Percentiles rank a stretch among this genome's conserved stretches.
These are phyloP conservation scores for Schizaphis graminum DNA, from an alignment of 2,888 invertebrate species.

Conservation along the genomic window DNA sequence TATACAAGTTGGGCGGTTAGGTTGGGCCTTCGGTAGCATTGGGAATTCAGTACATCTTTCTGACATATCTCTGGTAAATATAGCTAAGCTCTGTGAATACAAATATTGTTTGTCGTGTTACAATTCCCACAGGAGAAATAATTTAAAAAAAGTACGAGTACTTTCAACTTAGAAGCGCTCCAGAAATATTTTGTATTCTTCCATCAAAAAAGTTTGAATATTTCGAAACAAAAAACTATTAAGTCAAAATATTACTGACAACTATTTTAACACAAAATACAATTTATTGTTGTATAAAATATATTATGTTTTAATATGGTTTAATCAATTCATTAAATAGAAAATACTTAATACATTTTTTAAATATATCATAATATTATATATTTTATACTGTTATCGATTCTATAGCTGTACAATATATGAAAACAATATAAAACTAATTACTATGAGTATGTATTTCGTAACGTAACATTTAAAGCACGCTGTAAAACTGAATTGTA, in stretches of 20 bases:
- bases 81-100: conserved; percentile 1
- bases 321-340: neutral
- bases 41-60: conserved; percentile 26
- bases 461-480: neutral
- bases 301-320: neutral
- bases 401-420: neutral
- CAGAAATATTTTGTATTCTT: neutral
- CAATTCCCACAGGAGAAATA: conserved; percentile 28
- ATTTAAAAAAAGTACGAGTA: conserved; percentile 12
- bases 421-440: neutral
- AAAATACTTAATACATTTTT: neutral
- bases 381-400: neutral
- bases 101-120: conserved; percentile 34
- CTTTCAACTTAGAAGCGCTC: neutral
- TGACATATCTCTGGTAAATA: neutral
- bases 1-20: neutral
- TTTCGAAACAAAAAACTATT: neutral
- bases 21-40: neutral
- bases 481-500: neutral
- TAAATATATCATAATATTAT: neutral
- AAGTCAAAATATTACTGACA: neutral
- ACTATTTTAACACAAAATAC: neutral
- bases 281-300: neutral
- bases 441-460: neutral
- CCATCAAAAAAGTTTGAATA: neutral